These are phyloP conservation scores for Nesospiza acunhae DNA, from an alignment of 2,113 vertebrate genomes.

Conservation along the genomic window DNA sequence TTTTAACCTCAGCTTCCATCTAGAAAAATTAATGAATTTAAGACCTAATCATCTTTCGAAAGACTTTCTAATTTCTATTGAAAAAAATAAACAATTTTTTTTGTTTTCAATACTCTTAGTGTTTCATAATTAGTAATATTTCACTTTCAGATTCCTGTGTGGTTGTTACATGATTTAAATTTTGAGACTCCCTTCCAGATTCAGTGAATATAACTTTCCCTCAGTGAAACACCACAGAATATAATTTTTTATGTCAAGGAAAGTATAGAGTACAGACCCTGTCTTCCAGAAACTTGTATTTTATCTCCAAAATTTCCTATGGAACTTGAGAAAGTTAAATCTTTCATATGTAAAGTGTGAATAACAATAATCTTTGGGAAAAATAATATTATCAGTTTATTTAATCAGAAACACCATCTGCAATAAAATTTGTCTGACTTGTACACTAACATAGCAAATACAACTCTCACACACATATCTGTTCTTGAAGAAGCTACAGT, in stretches of 20 bases:
- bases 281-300: background rate
- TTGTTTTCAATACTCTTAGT: background rate
- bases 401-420: background rate
- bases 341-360: background rate
- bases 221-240: background rate
- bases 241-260: background rate
- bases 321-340: background rate
- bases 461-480: background rate
- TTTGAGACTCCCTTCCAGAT: background rate
- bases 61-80: background rate
- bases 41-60: background rate
- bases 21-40: background rate
- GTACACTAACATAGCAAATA: background rate
- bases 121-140: background rate
- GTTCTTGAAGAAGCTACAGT: background rate
- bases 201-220: background rate
- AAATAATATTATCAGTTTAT: background rate
- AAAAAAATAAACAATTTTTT: rapidly evolving
- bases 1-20: background rate
- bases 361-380: background rate
- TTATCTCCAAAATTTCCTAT: background rate
- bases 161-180: background rate
- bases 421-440: background rate
- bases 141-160: background rate
- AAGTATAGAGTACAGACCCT: background rate